Conservation (phyloP, 2,113 vertebrate genomes). For the Charadrius vociferus region DNA sequence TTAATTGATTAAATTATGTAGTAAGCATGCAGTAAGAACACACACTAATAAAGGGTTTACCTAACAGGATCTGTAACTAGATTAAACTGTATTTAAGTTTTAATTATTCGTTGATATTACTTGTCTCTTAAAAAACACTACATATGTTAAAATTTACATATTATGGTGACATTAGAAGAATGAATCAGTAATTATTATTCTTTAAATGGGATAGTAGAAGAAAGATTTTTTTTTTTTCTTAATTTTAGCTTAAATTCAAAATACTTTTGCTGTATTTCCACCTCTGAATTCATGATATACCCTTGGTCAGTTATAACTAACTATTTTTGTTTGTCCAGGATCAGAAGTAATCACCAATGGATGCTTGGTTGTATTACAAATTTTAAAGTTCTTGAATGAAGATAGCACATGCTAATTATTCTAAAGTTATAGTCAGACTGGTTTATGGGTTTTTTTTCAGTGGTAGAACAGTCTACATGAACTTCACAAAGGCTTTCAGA, state of each 20-base stretch:
- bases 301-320: not conserved
- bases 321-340: not conserved
- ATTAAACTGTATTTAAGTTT: not conserved
- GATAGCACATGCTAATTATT: not conserved
- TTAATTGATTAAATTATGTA: not conserved
- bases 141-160: not conserved
- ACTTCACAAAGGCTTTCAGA: not conserved
- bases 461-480: not conserved
- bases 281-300: not conserved
- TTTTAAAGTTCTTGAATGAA: not conserved
- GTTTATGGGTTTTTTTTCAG: not conserved
- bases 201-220: not conserved
- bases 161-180: not conserved
- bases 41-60: not conserved
- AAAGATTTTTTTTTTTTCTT: not conserved
- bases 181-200: not conserved
- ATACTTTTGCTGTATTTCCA: not conserved
- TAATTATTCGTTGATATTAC: not conserved
- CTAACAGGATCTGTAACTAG: not conserved
- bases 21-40: not conserved
- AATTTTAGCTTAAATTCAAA: not conserved
- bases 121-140: not conserved
- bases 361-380: not conserved
- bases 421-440: not conserved
- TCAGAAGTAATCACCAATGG: not conserved